Percentiles rank a stretch among this genome's conserved stretches.
These are phyloP conservation scores for Desmophyllum pertusum DNA, from an alignment of 92 coral and sea anemone species.

Conservation along the genomic window DNA sequence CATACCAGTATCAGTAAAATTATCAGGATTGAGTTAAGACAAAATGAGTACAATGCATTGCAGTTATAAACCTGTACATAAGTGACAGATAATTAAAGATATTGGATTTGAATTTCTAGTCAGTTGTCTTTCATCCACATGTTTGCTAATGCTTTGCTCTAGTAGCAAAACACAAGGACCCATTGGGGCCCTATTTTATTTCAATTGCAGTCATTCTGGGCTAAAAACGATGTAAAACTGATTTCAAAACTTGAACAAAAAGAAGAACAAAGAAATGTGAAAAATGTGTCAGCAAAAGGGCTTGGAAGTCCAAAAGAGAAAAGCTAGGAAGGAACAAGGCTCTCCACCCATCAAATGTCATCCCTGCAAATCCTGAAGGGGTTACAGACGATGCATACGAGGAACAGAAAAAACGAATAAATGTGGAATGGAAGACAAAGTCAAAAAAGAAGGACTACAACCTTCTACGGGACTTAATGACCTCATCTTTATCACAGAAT, in stretches of 20 bases:
- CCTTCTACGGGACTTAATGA: background rate
- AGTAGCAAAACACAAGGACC: too few relatives aligned
- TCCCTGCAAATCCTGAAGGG: background rate
- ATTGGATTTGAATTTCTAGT: too few relatives aligned
- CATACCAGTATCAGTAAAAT: too few relatives aligned
- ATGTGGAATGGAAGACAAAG: background rate
- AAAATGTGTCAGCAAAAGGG: background rate
- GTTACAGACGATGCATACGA: background rate
- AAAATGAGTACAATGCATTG: too few relatives aligned
- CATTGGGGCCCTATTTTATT: too few relatives aligned
- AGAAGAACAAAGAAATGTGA: background rate
- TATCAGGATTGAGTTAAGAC: too few relatives aligned
- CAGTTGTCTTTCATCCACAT: too few relatives aligned
- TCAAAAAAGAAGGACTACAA: background rate
- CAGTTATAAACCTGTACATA: too few relatives aligned
- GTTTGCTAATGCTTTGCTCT: too few relatives aligned
- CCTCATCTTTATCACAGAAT: too few relatives aligned
- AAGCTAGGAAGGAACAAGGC: background rate
- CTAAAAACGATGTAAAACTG: background rate
- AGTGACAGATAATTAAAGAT: too few relatives aligned
- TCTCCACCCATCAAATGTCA: background rate
- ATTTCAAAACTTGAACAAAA: constrained; percentile 4
- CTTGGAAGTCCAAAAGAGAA: background rate
- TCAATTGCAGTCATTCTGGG: constrained; percentile 9
- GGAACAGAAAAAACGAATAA: background rate